Base-by-base conservation (phyloP, 2,797 vertebrate genomes). In the Sibirionetta formosa region DNA sequence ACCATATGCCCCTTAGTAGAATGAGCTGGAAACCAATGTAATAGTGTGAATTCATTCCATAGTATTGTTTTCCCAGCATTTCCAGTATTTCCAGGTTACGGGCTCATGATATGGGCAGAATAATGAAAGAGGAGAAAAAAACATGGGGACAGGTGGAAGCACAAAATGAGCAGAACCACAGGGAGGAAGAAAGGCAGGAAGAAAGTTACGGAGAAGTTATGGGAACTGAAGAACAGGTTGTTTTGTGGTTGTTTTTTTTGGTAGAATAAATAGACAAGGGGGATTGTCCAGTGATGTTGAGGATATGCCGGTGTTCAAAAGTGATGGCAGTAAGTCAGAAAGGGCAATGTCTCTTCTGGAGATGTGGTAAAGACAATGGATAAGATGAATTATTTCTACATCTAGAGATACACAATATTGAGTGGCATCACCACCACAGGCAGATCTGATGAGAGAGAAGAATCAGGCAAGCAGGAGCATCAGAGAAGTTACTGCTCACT, bases 11-110 rank as follows among this genome's bases (percentile, higher is more conserved):
- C 60, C 40, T 31, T 71, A 12, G 1, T 29, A 88, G 76, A 72
- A 91, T n/a, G 60, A 82, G 68, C 16, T 80, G 68, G 75, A 88
- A 94, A 77, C 19, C 58, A 70, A 7, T 5, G 29, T 42, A 88
- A 68, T 48, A 85, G 3, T 63, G 33, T 51, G 26, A 31, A 29
- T 17, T 86, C 29, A 71, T 83, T 94, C 71, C 7, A 3, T 61
- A 86, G 72, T 23, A 56, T 65, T 86, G 12, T 68, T 93, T 89
- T 72, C 29, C 61, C 22, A 61, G 23, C 20, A 36, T 57, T 91
- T 40, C 35, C 13, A 1, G 69, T 50, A 0, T 53, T 42, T 17
- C 29, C 0, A 0, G 33, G 27, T 36, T 24, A 35, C 27, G 40
- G 17, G 24, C 33, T 72, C 42, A 23, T 50, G 26, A 14, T 19